Evolutionary conservation across 2,888 invertebrate genomes (phyloP).

Genomic region (Tupiocoris notatus): DNA sequence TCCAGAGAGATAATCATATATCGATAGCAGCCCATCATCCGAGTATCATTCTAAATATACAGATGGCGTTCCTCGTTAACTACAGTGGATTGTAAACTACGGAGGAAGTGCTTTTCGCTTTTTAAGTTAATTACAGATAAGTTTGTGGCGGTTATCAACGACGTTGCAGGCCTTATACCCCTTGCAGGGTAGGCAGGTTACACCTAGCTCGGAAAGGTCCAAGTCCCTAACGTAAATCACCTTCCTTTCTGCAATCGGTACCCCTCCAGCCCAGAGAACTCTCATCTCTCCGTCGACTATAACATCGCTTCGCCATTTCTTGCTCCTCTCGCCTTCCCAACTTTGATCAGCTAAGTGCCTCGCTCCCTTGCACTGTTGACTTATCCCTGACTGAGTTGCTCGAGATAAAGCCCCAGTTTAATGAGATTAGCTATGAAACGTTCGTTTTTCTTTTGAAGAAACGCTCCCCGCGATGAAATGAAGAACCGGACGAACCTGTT

Average conservation of each 20-base stretch:
- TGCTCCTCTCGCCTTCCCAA: not conserved
- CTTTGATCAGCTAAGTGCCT: constrained; percentile 32
- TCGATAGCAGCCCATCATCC: too few species aligned
- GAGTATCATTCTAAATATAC: too few species aligned
- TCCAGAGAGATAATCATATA: too few species aligned
- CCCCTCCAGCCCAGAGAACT: not conserved
- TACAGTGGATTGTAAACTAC: too few species aligned
- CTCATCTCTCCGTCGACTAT: not conserved
- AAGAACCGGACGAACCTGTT: not conserved
- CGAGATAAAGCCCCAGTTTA: constrained; percentile 20
- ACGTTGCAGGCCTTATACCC: not conserved
- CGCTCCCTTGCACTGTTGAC: constrained; percentile 17
- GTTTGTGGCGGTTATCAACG: too few species aligned
- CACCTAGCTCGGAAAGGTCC: not conserved
- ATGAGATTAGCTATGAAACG: constrained; percentile 22
- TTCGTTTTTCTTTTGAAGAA: not conserved
- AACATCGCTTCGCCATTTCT: not conserved
- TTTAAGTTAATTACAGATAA: not conserved
- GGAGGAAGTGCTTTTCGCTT: not conserved
- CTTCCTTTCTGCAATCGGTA: not conserved
- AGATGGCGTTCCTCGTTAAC: too few species aligned
- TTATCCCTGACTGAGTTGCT: constrained; percentile 21
- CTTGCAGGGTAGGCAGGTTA: not conserved
- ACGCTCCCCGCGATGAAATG: not conserved
- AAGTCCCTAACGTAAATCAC: not conserved